Evolutionary conservation across 2,888 invertebrate species (phyloP), one percentile per base, ranked within the genome.

Genomic region (Zeuzera pyrina): DNA sequence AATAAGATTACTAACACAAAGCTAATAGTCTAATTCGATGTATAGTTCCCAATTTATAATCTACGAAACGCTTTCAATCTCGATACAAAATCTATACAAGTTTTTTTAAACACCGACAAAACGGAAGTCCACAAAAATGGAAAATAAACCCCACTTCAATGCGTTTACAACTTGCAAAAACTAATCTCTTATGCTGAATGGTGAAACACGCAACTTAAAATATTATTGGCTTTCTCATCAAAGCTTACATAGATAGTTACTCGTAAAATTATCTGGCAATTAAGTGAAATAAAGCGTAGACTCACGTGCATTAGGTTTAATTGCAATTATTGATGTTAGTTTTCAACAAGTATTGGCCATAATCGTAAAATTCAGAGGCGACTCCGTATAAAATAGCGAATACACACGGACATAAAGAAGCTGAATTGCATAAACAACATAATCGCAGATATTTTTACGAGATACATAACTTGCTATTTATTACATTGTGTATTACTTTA

Each of bases 41-140:
- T 63, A 71, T 63, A 58, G 68, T 69, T 69, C 73, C 69, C 74
- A 67, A 68, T n/a, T n/a, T n/a, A n/a, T n/a, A 71, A 70, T 72
- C 50, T 41, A 48, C 53, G 48, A 47, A 63, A 55, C 41, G 41
- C 42, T 48, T 49, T 51, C 42, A 36, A 40, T 45, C 45, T 39
- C 39, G 47, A 52, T 58, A 51, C 52, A 38, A 47, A 52, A 45
- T 43, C n/a, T n/a, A n/a, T 34, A 39, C 34, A 30, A 43, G 43
- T 57, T 65, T 62, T 66, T 62, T 42, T n/a, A n/a, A 26, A 32
- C 12, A 47, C 40, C 42, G 37, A 46, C 42, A 55, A 59, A 61
- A 62, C 66, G 66, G 69, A 72, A 69, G 59, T 23, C 23, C 11
- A 23, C 23, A 12, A 23, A 23, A 10, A n/a, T 23, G 19, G 23